Conservation (phyloP, 2,888 invertebrate genomes). For the Drosophila cyrtoloma region DNA sequence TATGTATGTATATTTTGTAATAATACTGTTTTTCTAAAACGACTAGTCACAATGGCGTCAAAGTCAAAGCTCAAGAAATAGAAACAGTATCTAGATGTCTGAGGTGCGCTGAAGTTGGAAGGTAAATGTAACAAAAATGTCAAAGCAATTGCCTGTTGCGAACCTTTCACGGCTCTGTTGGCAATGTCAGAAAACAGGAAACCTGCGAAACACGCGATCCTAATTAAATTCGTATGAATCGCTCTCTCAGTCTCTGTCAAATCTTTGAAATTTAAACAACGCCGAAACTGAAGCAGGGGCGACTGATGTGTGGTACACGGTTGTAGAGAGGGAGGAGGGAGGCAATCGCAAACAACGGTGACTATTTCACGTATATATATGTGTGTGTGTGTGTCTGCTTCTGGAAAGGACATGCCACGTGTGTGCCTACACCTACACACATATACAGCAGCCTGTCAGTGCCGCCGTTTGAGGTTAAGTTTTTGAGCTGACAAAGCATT, state of each 20-base stretch:
- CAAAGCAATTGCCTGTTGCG: conserved; percentile 59
- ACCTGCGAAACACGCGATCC: conserved; percentile 72
- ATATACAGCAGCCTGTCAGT: conserved; percentile 37
- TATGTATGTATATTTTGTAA: neutral
- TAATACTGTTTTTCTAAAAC: conserved; percentile 1
- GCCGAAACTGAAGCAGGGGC: conserved; percentile 12
- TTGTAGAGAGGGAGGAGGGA: neutral
- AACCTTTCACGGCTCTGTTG: conserved; percentile 45
- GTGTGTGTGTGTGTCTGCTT: conserved; percentile 1
- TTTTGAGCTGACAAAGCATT: conserved; percentile 78
- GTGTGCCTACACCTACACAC: conserved; percentile 29
- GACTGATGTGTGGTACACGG: neutral
- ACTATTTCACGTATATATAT: neutral
- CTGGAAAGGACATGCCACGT: conserved; percentile 53
- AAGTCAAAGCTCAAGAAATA: conserved; percentile 16
- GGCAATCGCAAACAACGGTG: conserved; percentile 42
- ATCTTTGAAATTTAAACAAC: conserved; percentile 63
- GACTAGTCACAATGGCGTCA: conserved; percentile 13
- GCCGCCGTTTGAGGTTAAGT: conserved; percentile 73
- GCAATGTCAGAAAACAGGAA: conserved; percentile 66
- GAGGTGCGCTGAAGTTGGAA: neutral
- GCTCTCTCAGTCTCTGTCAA: conserved; percentile 29
- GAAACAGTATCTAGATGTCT: neutral
- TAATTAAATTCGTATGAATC: conserved; percentile 71
- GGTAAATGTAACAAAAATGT: conserved; percentile 29